A percentile compares a stretch with the other conserved stretches of the same genome.
Conservation (phyloP, 1,140 invertebrate species). For the Aphelinus certus region DNA sequence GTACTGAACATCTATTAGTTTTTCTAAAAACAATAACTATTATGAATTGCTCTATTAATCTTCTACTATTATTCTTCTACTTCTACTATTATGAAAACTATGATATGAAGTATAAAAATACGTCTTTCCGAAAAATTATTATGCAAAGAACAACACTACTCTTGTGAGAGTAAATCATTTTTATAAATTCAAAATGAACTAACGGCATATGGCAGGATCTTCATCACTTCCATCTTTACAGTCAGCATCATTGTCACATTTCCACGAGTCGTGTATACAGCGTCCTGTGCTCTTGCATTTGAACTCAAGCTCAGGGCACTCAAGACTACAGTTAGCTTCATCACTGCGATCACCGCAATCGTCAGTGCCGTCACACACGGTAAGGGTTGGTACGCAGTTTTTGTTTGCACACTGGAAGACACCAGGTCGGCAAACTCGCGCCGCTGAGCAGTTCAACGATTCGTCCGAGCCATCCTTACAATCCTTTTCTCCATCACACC, state of each 20-base stretch:
- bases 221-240: slow-evolving; percentile 96
- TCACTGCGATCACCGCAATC: slow-evolving; percentile 89
- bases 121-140: no score
- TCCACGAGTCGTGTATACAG: slow-evolving; percentile 95
- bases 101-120: no score
- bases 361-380: slow-evolving; percentile 91
- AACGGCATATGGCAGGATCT: slow-evolving; percentile 85
- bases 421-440: slow-evolving; percentile 81
- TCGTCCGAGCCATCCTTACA: slow-evolving; percentile 95
- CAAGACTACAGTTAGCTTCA: slow-evolving; percentile 81
- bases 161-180: slow-evolving; percentile 15
- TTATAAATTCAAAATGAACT: slow-evolving; percentile 54
- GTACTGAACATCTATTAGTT: no score
- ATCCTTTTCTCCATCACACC: slow-evolving; percentile 85
- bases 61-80: no score
- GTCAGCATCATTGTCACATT: slow-evolving; percentile 94
- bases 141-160: no score
- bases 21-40: no score
- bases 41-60: no score
- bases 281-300: slow-evolving; percentile 88
- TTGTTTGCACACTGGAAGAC: slow-evolving; percentile 94
- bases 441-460: slow-evolving; percentile 77
- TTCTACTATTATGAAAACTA: neutral
- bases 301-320: slow-evolving; percentile 92
- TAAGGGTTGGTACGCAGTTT: slow-evolving; percentile 91